Base-by-base conservation (phyloP, 2,113 vertebrate genomes). In the Melanocharis versteri region DNA sequence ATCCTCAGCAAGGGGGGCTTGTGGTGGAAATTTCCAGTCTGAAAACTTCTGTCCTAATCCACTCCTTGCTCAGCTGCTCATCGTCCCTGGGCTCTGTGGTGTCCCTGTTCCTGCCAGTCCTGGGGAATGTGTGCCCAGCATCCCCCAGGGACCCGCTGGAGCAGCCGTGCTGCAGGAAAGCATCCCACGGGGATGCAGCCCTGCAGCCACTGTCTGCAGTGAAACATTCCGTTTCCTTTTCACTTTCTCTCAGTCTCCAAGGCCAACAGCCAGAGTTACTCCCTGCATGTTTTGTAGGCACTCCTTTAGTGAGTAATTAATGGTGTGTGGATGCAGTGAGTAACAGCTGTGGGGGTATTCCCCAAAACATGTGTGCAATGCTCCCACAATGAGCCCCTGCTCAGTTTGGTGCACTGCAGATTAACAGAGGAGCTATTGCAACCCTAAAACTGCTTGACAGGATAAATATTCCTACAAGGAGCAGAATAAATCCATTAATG, bases 121-220 rank as follows among this genome's bases (percentile, higher is more conserved):
- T 50, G 56, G 51, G 69, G 4, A 37, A 5, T 4, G 1, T 33
- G n/a, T 70, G 70, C 51, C 53, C 20, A 66, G 35, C 3, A 1
- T 26, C 50, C 47, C 30, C 3, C 16, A 3, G 42, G 35, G 45
- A n/a, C 47, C 54, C 0, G 0, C 23, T 31, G 50, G 28, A 45
- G 83, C 42, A n/a, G 39, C 54, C 10, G 4, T 0, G 4, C 44
- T 26, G 2, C 2, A 51, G 50, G 40, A 28, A 30, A 27, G 3
- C 40, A 26, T 18, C 65, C 50, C 18, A 0, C 1, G 27, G 11
- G 26, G 64, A 6, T 1, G 6, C 51, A 83, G 51, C 85, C 65
- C 53, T 15, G 51, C 6, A 47, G 47, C 40, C 56, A 4, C 37
- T 24, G 1, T 1, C 40, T 80, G 35, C 44, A 37, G 21, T 6